Evolutionary conservation across 2,113 vertebrate genomes (phyloP).

Genomic region (Periophthalmus modestus): DNA sequence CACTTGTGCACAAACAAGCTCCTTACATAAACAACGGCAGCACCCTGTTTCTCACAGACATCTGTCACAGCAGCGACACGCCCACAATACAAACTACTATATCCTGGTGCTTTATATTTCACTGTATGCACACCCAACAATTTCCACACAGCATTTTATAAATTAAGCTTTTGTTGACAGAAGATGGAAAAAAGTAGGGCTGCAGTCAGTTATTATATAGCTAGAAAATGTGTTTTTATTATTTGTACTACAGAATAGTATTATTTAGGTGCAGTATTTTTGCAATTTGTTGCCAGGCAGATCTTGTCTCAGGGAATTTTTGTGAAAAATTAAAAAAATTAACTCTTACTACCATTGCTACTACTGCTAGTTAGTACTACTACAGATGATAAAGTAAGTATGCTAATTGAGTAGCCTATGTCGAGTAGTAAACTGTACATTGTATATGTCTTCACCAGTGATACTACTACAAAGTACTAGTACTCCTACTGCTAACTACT

Average conservation of each 20-base stretch:
- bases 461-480: not conserved
- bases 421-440: not conserved
- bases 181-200: not conserved
- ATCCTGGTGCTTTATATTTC: not conserved
- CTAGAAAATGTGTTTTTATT: too few species aligned
- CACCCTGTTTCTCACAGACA: conserved; percentile 8
- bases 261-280: too few species aligned
- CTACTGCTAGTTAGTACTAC: too few species aligned
- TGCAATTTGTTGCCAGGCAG: too few species aligned
- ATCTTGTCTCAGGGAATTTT: too few species aligned
- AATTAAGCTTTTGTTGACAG: not conserved
- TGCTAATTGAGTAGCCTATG: not conserved
- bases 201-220: not conserved
- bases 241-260: too few species aligned
- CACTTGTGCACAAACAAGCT: not conserved
- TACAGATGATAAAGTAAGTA: not conserved
- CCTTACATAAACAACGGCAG: conserved; percentile 14
- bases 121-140: not conserved
- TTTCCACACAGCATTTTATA: conserved; percentile 1
- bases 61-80: conserved; percentile 11
- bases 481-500: too few species aligned
- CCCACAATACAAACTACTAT: conserved; percentile 37
- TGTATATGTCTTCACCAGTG: not conserved
- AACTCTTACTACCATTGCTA: too few species aligned
- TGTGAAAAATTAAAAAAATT: too few species aligned